Conservation (phyloP, 2,888 invertebrate genomes). For the Plebejus argus region DNA sequence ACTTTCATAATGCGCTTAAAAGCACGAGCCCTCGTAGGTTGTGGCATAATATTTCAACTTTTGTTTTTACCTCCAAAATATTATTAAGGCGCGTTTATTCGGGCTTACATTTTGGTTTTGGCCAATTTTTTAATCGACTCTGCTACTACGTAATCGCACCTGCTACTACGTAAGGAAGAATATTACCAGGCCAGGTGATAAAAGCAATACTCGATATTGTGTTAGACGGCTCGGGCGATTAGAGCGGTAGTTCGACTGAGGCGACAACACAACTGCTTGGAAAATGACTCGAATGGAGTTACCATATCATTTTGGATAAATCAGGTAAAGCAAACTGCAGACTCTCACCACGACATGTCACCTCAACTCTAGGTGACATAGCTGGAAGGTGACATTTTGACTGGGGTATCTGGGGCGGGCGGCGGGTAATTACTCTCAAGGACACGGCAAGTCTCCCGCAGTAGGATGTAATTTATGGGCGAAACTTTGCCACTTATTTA, state of each 20-base stretch:
- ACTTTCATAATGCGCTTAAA: neutral
- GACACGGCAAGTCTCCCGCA: constrained; percentile 36
- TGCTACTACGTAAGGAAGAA: too few species aligned
- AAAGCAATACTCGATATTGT: too few species aligned
- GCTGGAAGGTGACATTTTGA: neutral
- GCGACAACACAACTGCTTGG: too few species aligned
- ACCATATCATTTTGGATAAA: too few species aligned
- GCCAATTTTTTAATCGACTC: too few species aligned
- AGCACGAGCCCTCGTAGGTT: neutral
- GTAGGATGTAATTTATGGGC: constrained; percentile 39
- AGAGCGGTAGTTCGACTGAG: too few species aligned
- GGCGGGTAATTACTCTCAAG: constrained; percentile 54
- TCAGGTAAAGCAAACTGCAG: neutral
- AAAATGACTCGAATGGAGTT: too few species aligned
- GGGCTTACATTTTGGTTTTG: too few species aligned
- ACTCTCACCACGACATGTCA: neutral
- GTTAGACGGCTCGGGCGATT: too few species aligned
- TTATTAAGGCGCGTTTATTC: neutral
- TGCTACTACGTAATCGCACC: too few species aligned
- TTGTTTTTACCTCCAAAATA: neutral
- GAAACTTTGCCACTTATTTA: constrained; percentile 43
- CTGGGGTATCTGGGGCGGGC: neutral
- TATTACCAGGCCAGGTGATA: too few species aligned
- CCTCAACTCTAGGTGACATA: neutral
- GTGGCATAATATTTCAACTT: neutral